Evolutionary conservation across 2,113 vertebrate species (phyloP), one percentile per base, ranked within the genome.

Genomic region (Ammodytes marinus): DNA sequence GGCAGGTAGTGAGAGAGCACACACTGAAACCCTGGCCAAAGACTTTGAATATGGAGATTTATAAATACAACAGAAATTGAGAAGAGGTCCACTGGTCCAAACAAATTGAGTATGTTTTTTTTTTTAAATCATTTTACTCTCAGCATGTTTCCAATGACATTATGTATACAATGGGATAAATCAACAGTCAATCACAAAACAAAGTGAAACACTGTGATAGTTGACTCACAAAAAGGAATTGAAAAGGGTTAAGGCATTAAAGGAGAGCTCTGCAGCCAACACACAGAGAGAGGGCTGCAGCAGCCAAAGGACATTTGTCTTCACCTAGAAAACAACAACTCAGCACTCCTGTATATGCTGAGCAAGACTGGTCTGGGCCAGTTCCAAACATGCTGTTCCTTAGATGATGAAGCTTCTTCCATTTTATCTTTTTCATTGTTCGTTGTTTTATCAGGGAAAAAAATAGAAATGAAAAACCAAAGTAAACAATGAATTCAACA

Each of bases 301-400:
- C 59, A 74, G 59, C 55, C 72, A 74, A 74, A 70, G 10, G 35
- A 63, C 73, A 40, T 82, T 77, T 76, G 42, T 87, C 60, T 77
- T 7, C 49, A 77, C 14, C 14, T 67, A 3, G 8, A 70, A 82
- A 86, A 72, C 45, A 71, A 55, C 66, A 50, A 64, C 66, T 86
- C 76, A 2, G 72, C 74, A 80, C 40, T 69, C 7, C 50, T 46
- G 35, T 58, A 61, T 3, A 0, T 49, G 69, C 71, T 76, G 67
- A 65, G 71, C 5, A 49, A 65, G 19, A 57, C 17, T 27, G 11
- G 35, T 40, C 59, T n/a, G 47, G 27, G n/a, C 54, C 43, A 15
- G 45, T 49, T 66, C 35, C 7, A 58, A 52, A 49, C 54, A 50
- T 42, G 49, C 17, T 35, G 43, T 4, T 47, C 46, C 14, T 43